Percentiles rank a stretch among this genome's conserved stretches.
phyloP scores from a whole-genome alignment of 2,888 invertebrate species.

The Smittia aterrima region DNA sequence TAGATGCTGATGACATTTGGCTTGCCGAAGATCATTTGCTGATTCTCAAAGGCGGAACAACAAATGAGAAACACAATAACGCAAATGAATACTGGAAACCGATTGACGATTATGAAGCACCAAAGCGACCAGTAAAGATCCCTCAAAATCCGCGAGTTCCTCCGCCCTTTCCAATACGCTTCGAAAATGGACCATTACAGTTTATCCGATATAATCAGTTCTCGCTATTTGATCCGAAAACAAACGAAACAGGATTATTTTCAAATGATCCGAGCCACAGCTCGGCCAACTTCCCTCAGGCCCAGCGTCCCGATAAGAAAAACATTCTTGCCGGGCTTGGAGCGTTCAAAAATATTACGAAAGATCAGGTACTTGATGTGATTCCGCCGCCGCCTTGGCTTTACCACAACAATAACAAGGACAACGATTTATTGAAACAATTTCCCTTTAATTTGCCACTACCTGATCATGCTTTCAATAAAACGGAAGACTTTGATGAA shows the following conservation, averaged over 20 bases:
- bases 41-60: slow-evolving; percentile 75
- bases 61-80: slow-evolving; percentile 51
- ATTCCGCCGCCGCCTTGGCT: slow-evolving; percentile 63
- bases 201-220: slow-evolving; percentile 75
- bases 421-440: slow-evolving; percentile 39
- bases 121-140: slow-evolving; percentile 79
- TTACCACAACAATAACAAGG: slow-evolving; percentile 47
- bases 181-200: slow-evolving; percentile 83
- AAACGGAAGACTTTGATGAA: slow-evolving; percentile 77
- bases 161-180: slow-evolving; percentile 91
- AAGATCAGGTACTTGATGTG: slow-evolving; percentile 65
- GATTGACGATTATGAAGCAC: slow-evolving; percentile 81
- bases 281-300: slow-evolving; percentile 46
- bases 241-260: slow-evolving; percentile 68
- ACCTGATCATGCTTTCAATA: slow-evolving; percentile 60
- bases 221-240: slow-evolving; percentile 57
- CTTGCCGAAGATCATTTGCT: slow-evolving; percentile 83
- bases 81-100: slow-evolving; percentile 69
- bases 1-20: slow-evolving; percentile 85
- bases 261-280: slow-evolving; percentile 56
- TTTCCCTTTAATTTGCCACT: slow-evolving; percentile 47
- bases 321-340: slow-evolving; percentile 62
- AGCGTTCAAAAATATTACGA: slow-evolving; percentile 51
- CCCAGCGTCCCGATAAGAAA: slow-evolving; percentile 49
- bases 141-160: slow-evolving; percentile 79